Evolutionary conservation across 2,113 vertebrate genomes (phyloP), one percentile per base, ranked within the genome.

Genomic region (Urocolius indicus): DNA sequence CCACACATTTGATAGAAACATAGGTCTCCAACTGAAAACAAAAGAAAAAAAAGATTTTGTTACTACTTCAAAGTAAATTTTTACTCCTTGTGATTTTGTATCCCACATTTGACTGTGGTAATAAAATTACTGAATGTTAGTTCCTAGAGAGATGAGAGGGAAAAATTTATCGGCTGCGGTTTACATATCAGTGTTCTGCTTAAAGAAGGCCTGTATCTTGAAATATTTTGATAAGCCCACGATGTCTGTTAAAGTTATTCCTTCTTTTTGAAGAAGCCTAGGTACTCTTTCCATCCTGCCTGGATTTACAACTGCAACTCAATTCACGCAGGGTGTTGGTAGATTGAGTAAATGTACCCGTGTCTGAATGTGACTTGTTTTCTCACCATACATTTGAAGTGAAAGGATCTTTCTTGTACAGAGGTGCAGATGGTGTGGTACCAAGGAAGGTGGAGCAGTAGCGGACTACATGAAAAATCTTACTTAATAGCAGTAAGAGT

Each of bases 61-160:
- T 91, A 84, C 68, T 84, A 65, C 86, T 89, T 95, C 45, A 79
- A 38, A 93, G 81, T 81, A 34, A 65, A 32, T 94, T 80, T 97
- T 84, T 79, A 34, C 55, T 63, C 21, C 16, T 38, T 61, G 51
- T 61, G 74, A 81, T 84, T 90, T 82, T 96, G 32, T 83, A 87
- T 90, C 84, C 54, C 68, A 45, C 10, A 23, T 81, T 55, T 46
- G 30, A n/a, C 66, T 17, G 10, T 49, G 48, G 48, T 89, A 91
- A 68, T 83, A 80, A 87, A 90, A 84, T 59, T 34, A 68, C 41
- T 68, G 29, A 89, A 26, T 89, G 22, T 75, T 87, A 80, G 48
- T 90, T 96, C 94, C 93, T 92, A 59, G 89, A 88, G 87, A 93
- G 89, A 89, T 66, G 77, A 87, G 76, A 51, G 5, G 55, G 78